Evolutionary conservation across 2,113 vertebrate species (phyloP).

Genomic region (Pimephales promelas): DNA sequence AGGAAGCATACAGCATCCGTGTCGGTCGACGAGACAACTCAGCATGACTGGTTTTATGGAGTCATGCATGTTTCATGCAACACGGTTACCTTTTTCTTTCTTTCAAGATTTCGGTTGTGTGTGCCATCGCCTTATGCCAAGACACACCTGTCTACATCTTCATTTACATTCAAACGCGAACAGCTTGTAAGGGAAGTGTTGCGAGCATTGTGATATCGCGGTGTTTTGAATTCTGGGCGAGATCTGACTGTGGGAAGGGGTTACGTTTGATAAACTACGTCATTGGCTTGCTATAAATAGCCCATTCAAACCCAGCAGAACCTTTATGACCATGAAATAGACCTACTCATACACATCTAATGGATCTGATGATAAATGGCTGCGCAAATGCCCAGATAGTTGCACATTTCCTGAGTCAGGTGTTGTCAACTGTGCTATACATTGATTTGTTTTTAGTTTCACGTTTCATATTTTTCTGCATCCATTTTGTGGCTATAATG

Average conservation of each 20-base stretch:
- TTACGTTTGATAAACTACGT: slow-evolving; percentile 54
- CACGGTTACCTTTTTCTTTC: neutral
- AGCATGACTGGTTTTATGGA: neutral
- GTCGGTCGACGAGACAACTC: neutral
- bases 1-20: neutral
- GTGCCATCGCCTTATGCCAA: slow-evolving; percentile 11
- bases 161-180: neutral
- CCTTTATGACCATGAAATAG: slow-evolving; percentile 8
- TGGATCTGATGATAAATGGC: neutral
- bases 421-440: neutral
- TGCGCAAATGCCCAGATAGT: neutral
- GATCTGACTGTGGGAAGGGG: slow-evolving; percentile 53
- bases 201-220: neutral
- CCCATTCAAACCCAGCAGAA: slow-evolving; percentile 34
- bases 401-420: neutral
- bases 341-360: neutral
- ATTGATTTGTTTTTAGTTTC: neutral
- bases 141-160: slow-evolving; percentile 4
- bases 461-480: neutral
- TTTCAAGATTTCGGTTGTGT: slow-evolving; percentile 21
- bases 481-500: neutral
- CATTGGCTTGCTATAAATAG: slow-evolving; percentile 59
- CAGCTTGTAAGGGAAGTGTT: neutral
- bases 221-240: slow-evolving; percentile 23
- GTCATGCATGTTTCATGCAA: slow-evolving; percentile 1